A percentile compares a stretch with the other conserved stretches of the same genome.
Conservation (phyloP, 2,113 vertebrate genomes). For the Chlamydotis undulata region DNA sequence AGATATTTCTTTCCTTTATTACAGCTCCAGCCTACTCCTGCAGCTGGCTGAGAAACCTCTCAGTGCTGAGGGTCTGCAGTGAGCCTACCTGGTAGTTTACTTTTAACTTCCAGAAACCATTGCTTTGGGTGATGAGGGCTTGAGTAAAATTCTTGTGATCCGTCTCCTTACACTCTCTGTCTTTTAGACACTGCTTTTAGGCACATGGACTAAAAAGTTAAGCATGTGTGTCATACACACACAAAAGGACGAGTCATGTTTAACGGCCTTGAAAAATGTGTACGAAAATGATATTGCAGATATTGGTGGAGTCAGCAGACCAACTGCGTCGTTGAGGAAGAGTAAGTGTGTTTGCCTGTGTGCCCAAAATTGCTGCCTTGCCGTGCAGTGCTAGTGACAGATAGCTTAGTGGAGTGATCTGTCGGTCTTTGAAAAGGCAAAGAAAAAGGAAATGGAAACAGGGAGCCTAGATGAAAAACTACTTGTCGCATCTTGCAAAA, state of each 20-base stretch:
- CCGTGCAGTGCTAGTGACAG: background rate
- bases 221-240: background rate
- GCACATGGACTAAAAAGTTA: background rate
- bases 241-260: background rate
- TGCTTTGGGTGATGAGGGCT: background rate
- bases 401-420: background rate
- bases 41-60: background rate
- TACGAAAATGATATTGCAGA: background rate
- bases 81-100: background rate
- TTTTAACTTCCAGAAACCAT: background rate
- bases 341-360: background rate
- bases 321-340: background rate
- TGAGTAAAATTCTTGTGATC: background rate
- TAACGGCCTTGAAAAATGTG: accelerated
- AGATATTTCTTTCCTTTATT: background rate
- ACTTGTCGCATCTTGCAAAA: background rate
- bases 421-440: background rate
- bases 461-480: constrained; percentile 8
- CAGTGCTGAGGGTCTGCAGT: background rate
- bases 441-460: background rate
- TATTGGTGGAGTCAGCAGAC: background rate
- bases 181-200: background rate
- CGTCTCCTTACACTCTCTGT: background rate
- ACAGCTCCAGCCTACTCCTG: background rate
- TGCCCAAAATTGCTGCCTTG: background rate